Percentiles rank a stretch among this genome's conserved stretches.
Conservation (phyloP, 2,797 vertebrate species). For the Toxotes lorentzi region DNA sequence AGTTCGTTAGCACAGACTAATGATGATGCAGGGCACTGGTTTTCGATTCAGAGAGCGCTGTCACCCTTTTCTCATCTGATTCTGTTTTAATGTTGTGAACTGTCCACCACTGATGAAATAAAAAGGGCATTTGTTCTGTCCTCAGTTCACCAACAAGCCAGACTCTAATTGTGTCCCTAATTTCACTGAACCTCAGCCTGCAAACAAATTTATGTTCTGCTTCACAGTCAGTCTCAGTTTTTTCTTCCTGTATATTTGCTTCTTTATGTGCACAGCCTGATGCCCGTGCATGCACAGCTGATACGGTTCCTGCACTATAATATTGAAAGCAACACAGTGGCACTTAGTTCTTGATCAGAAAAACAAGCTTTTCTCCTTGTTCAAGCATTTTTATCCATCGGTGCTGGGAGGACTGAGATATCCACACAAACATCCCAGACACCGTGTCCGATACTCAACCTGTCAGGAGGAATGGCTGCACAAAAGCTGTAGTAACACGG, state of each 20-base stretch:
- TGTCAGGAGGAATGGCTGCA: slow-evolving; percentile 35
- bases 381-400: slow-evolving; percentile 40
- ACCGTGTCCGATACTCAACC: slow-evolving; percentile 18
- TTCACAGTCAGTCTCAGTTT: slow-evolving; percentile 5
- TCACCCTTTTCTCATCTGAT: neutral
- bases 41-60: slow-evolving; percentile 9
- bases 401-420: slow-evolving; percentile 26
- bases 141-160: slow-evolving; percentile 2
- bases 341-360: slow-evolving; percentile 35
- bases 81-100: neutral
- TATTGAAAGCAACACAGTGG: neutral
- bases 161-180: slow-evolving; percentile 25
- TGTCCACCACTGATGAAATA: neutral
- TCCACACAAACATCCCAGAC: slow-evolving; percentile 32
- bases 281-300: slow-evolving; percentile 1
- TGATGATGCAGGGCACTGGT: neutral
- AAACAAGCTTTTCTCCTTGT: slow-evolving; percentile 37
- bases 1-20: neutral
- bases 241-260: slow-evolving; percentile 28
- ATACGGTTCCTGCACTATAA: neutral
- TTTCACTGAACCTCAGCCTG: slow-evolving; percentile 9
- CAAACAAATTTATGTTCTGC: slow-evolving; percentile 25
- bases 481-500: slow-evolving; percentile 26
- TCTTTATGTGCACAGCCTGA: slow-evolving; percentile 22
- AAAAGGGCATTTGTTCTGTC: neutral